Conservation (phyloP, 2,113 vertebrate genomes). For the Rhineura floridana region DNA sequence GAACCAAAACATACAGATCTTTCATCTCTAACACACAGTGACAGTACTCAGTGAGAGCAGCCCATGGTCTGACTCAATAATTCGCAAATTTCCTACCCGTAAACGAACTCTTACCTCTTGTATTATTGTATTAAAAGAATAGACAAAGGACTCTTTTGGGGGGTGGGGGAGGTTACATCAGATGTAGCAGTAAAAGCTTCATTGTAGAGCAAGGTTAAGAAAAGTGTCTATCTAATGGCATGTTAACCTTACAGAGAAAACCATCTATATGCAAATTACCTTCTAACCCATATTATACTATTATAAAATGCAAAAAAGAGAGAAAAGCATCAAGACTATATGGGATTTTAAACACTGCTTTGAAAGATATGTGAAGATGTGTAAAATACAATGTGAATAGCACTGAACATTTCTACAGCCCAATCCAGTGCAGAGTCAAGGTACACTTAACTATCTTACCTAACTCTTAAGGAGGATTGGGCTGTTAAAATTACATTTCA, state of each 20-base stretch:
- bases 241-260: slow-evolving; percentile 27
- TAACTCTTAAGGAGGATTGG: accelerated
- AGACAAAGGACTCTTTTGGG: slow-evolving; percentile 1
- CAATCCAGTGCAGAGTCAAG: slow-evolving; percentile 30
- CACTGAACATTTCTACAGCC: neutral
- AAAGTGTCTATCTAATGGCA: slow-evolving; percentile 29
- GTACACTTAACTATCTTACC: no score
- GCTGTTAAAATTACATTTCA: slow-evolving; percentile 20
- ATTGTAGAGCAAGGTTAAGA: slow-evolving; percentile 18
- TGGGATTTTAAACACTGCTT: slow-evolving; percentile 21
- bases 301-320: slow-evolving; percentile 38
- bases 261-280: slow-evolving; percentile 52
- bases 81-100: no score
- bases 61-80: no score
- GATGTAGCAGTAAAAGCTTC: slow-evolving; percentile 26
- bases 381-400: slow-evolving; percentile 3
- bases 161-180: neutral
- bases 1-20: no score
- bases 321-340: neutral
- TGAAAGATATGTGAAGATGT: slow-evolving; percentile 18
- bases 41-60: neutral
- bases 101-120: neutral
- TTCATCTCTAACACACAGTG: neutral
- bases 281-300: slow-evolving; percentile 34
- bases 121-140: neutral